A percentile compares a stretch with the other conserved stretches of the same genome.
These are phyloP conservation scores for Microtus oregoni DNA, from an alignment of 2,113 vertebrate genomes.

Conservation along the genomic window DNA sequence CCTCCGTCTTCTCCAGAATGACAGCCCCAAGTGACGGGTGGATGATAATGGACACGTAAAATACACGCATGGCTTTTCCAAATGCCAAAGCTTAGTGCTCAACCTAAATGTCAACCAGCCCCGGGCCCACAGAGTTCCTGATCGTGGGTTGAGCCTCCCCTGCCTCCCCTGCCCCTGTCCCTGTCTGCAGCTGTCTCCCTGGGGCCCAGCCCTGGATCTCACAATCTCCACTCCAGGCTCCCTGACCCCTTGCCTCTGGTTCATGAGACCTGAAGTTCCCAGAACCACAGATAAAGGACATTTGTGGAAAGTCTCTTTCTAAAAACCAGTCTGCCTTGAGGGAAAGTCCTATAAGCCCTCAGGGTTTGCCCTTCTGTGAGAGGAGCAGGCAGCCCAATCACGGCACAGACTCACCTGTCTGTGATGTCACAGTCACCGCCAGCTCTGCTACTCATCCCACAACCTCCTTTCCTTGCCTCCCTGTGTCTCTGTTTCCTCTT, in stretches of 20 bases:
- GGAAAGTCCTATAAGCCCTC: neutral
- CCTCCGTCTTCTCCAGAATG: neutral
- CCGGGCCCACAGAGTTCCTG: neutral
- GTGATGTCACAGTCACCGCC: neutral
- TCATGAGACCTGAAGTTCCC: neutral
- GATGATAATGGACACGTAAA: neutral
- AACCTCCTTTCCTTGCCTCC: neutral
- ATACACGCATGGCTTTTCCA: neutral
- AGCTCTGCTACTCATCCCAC: neutral
- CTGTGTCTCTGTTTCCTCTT: neutral
- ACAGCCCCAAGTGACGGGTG: constrained; percentile 3
- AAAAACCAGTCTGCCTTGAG: neutral
- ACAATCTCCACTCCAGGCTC: fast-evolving
- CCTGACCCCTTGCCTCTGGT: fast-evolving
- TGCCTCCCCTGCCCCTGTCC: neutral
- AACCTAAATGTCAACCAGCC: constrained; percentile 25
- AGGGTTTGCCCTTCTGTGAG: too few species aligned
- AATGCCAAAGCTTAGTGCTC: neutral
- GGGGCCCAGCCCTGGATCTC: neutral
- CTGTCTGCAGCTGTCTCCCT: neutral
- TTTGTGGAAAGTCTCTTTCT: neutral
- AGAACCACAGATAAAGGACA: neutral
- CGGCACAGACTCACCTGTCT: too few species aligned
- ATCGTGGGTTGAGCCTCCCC: neutral
- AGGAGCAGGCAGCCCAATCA: neutral